phyloP scores from a whole-genome alignment of 2,113 vertebrate genomes.

The Phrynosoma blainvillii region DNA sequence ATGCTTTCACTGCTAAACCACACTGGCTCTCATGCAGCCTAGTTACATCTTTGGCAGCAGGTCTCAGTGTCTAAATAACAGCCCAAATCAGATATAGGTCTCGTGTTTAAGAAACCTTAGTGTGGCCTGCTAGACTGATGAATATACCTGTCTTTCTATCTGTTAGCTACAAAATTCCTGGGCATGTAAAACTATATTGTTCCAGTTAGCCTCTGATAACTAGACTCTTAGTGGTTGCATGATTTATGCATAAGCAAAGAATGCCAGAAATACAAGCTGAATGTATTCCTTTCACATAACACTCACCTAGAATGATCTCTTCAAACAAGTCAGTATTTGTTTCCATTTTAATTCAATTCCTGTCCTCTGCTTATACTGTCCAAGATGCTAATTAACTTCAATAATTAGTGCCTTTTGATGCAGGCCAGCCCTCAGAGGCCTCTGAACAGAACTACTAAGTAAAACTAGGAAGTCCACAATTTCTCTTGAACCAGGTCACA shows the following conservation, averaged over 20 bases:
- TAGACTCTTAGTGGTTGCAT: not conserved
- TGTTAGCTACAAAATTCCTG: not conserved
- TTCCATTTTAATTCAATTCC: conserved; percentile 25
- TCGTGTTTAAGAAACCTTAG: not conserved
- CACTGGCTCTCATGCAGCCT: not conserved
- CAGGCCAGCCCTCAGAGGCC: not conserved
- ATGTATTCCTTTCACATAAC: conserved; percentile 6
- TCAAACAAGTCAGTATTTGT: conserved; percentile 23
- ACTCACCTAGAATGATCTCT: conserved; percentile 1
- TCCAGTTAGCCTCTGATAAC: not conserved
- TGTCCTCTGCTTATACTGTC: not conserved
- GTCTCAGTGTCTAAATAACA: not conserved
- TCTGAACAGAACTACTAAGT: not conserved
- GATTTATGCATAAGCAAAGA: not conserved
- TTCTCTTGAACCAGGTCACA: not conserved
- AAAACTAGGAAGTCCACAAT: not conserved
- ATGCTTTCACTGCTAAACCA: not conserved
- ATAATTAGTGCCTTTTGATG: conserved; percentile 21
- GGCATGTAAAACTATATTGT: not conserved
- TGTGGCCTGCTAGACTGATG: not conserved
- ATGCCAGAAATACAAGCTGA: not conserved
- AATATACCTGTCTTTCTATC: not conserved
- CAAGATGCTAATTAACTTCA: conserved; percentile 45
- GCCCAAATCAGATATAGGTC: not conserved
- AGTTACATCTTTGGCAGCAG: not conserved